Evolutionary conservation across 2,113 vertebrate species (phyloP), one percentile per base, ranked within the genome.

Genomic region (Phaethon lepturus): DNA sequence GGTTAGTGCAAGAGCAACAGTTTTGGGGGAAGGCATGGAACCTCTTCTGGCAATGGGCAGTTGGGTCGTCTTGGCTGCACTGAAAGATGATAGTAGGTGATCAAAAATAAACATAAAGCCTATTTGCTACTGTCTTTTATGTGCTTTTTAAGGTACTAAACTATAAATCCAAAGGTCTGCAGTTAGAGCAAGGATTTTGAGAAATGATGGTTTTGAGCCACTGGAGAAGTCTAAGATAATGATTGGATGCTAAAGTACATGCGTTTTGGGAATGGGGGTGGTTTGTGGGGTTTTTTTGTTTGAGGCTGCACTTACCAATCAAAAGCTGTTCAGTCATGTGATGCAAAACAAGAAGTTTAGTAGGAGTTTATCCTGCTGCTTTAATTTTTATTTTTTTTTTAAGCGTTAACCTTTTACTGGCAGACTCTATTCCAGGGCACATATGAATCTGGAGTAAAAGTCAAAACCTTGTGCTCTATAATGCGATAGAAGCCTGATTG

Each of bases 281-380:
- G n/a, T 25, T 44, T 44, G 26, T 40, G 28, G 2, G 0, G 1
- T 26, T 53, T 52, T 23, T 58, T 71, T 4, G 6, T 62, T 88
- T 63, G 38, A 72, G 31, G 10, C 5, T 55, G 3, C 6, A 9
- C 0, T 0, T 66, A 42, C 33, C 15, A 19, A 1, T 87, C 47
- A 63, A n/a, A 82, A 75, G 31, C 56, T 87, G 7, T 80, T 93
- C n/a, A 59, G 42, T 69, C 29, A 17, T 18, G 19, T 82, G 49
- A 55, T 68, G 11, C 28, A 42, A 77, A 87, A 1, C 47, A 47
- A 19, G 25, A 44, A 31, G 42, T 66, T n/a, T 50, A 49, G 11
- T 47, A 24, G 22, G 58, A 42, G 13, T 86, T 73, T 64, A 26
- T 83, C 8, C 13, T 67, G 72, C 17, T 86, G 9, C 6, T 73